phyloP scores from a whole-genome alignment of 2,113 vertebrate genomes.

The Platichthys stellatus region DNA sequence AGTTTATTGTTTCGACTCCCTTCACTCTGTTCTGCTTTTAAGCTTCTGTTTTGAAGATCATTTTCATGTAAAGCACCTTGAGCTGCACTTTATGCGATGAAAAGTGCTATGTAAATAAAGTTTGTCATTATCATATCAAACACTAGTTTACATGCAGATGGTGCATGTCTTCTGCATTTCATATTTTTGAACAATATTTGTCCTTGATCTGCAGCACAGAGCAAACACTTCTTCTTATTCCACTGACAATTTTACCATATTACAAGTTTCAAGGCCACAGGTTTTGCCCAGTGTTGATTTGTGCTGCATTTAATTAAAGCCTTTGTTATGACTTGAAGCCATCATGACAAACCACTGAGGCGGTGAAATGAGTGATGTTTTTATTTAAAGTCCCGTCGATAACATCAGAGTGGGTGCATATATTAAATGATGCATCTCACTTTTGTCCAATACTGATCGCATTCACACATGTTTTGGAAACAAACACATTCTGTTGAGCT shows the following conservation, averaged over 20 bases:
- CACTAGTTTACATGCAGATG: background rate
- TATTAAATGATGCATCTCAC: slow-evolving; percentile 6
- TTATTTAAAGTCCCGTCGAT: background rate
- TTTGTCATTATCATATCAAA: background rate
- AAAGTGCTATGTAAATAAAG: background rate
- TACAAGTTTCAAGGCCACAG: background rate
- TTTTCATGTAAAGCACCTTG: too few relatives aligned
- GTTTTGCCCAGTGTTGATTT: background rate
- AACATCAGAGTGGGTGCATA: background rate
- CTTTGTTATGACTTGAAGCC: slow-evolving; percentile 17
- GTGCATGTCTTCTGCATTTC: background rate
- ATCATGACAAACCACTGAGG: background rate
- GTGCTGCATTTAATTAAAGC: background rate
- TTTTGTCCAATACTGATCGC: background rate
- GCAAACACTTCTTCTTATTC: background rate
- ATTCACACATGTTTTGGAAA: background rate
- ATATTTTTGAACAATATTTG: background rate
- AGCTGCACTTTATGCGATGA: background rate
- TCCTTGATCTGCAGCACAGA: background rate
- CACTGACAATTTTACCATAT: background rate
- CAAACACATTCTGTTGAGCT: too few relatives aligned
- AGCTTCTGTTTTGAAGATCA: too few relatives aligned
- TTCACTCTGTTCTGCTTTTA: too few relatives aligned
- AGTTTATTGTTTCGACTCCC: too few relatives aligned
- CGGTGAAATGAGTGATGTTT: slow-evolving; percentile 2